Evolutionary conservation across 2,888 invertebrate species (phyloP).

Genomic region (Caradrina clavipalpis): DNA sequence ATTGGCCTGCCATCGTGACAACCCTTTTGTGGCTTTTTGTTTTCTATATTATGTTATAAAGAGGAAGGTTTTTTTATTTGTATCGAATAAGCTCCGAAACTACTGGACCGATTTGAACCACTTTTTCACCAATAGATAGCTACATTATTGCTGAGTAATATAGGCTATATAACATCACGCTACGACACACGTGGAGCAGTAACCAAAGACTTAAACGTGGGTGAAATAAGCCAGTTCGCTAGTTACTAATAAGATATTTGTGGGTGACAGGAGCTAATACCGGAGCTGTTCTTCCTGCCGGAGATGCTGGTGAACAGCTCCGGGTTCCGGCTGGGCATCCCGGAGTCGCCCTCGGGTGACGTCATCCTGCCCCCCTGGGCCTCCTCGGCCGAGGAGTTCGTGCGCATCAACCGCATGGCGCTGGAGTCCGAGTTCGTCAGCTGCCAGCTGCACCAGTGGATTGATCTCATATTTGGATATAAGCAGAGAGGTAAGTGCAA

Average conservation of each 20-base stretch:
- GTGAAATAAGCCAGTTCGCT: too few species aligned
- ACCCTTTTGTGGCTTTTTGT: not conserved
- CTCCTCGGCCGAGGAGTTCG: constrained; percentile 98
- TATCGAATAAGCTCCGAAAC: too few species aligned
- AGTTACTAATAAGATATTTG: too few species aligned
- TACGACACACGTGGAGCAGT: too few species aligned
- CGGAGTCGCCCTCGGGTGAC: constrained; percentile 96
- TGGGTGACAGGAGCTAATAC: constrained; percentile 96
- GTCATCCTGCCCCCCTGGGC: constrained; percentile 99
- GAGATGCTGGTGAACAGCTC: constrained; percentile 98
- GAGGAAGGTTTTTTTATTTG: too few species aligned
- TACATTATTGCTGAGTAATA: too few species aligned
- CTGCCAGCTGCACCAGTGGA: constrained; percentile 99
- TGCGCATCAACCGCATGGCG: constrained; percentile 99
- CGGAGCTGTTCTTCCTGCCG: constrained; percentile 99
- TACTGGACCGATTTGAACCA: too few species aligned
- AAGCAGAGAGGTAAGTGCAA: constrained; percentile 96
- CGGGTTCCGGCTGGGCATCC: constrained; percentile 95
- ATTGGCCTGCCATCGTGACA: too few species aligned
- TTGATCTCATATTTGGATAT: constrained; percentile 99
- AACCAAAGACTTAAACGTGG: too few species aligned
- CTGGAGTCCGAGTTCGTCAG: constrained; percentile 99
- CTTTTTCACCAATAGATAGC: too few species aligned
- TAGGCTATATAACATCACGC: too few species aligned
- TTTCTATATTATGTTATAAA: too few species aligned